Evolutionary conservation across 2,797 vertebrate species (phyloP), one percentile per base, ranked within the genome.

Genomic region (Poecilia picta): DNA sequence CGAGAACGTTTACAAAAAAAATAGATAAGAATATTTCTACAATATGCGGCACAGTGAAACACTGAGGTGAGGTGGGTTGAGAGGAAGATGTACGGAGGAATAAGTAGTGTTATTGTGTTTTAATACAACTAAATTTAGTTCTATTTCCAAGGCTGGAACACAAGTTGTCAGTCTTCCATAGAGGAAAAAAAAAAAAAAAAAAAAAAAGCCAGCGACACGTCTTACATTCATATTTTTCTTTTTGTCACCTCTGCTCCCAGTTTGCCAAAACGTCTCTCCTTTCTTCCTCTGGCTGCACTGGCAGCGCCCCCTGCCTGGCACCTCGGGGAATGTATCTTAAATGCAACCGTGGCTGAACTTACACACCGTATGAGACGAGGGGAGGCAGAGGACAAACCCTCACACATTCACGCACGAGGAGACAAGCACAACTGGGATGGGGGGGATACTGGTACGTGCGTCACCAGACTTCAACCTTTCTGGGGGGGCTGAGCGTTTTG

Each of bases 141-240:
- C 72, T 71, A 82, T 89, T 73, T 85, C 83, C 62, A 36, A 82
- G 81, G 89, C 86, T 92, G 90, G 82, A 92, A 91, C 82, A 92
- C 88, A 89, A 90, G 91, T 83, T 77, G 91, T 89, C 90, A 92
- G 92, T 89, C 82, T 89, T 86, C 83, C 92, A 93, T 87, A 91
- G 87, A 90, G 85, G 87, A 89, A 82, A 83, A 62, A 33, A 33
- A 33, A n/a, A n/a, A n/a, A n/a, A n/a, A n/a, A n/a, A n/a, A n/a
- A n/a, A n/a, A 49, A 59, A 86, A 89, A 85, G 90, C 88, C 91
- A 86, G 87, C 77, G 86, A 92, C 90, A 77, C 86, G 86, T 93
- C 86, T 87, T 93, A 94, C 91, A 94, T 94, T 94, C 93, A 94
- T 75, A 64, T 80, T 84, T 78, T 80, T 8, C 18, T 36, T 45